Percentiles rank a stretch among this genome's conserved stretches.
Conservation (phyloP, 2,113 vertebrate species). For the Leptosomus discolor region DNA sequence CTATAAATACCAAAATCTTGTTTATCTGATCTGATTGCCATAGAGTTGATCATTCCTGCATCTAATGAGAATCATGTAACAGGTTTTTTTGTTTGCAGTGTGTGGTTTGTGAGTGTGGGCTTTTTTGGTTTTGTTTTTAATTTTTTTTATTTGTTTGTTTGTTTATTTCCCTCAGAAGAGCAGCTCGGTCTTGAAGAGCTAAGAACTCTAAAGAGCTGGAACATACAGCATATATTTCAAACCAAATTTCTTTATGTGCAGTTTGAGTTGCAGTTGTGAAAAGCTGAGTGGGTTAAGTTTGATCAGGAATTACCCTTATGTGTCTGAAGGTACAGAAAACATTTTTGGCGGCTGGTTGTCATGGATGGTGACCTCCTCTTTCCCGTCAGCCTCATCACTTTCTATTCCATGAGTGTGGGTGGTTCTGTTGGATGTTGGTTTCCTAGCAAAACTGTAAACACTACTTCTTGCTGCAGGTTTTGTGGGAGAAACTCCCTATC, state of each 20-base stretch:
- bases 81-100: neutral
- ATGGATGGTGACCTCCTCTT: neutral
- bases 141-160: neutral
- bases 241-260: neutral
- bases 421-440: neutral
- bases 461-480: neutral
- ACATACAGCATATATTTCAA: neutral
- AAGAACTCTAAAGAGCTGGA: neutral
- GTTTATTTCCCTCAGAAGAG: neutral
- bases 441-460: neutral
- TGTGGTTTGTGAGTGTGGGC: neutral
- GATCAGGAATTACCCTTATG: neutral
- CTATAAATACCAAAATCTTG: neutral
- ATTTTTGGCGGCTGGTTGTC: neutral
- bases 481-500: neutral
- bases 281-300: neutral
- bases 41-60: neutral
- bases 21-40: neutral
- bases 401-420: fast-evolving
- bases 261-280: neutral
- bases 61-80: neutral
- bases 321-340: neutral
- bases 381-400: neutral
- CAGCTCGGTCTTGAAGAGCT: neutral
- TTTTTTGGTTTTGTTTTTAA: too few relatives aligned